phyloP scores from a whole-genome alignment of 2,113 vertebrate genomes.

The Stigmatopora argus region DNA sequence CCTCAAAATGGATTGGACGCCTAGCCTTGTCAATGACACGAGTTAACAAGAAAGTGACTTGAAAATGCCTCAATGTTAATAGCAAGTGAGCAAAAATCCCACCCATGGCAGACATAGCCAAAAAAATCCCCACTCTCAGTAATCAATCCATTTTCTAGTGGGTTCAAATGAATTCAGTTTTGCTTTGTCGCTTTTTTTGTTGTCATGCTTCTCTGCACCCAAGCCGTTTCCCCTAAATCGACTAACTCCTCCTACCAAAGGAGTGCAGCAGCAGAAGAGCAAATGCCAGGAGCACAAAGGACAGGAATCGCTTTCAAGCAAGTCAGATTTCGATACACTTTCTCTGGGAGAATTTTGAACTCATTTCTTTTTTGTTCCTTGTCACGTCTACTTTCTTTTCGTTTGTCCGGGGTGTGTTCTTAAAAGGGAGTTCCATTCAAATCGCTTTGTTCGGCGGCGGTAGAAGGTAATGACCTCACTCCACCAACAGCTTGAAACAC shows the following conservation, averaged over 20 bases:
- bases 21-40: too few species aligned
- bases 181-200: not conserved
- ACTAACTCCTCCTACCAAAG: constrained; percentile 48
- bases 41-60: too few species aligned
- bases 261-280: constrained; percentile 22
- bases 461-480: not conserved
- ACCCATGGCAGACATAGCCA: too few species aligned
- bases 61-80: too few species aligned
- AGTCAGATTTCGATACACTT: constrained; percentile 33
- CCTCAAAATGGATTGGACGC: too few species aligned
- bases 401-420: constrained; percentile 46
- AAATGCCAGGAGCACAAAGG: constrained; percentile 30
- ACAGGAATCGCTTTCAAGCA: constrained; percentile 14
- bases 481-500: not conserved
- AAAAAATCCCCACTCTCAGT: too few species aligned
- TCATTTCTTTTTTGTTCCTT: not conserved
- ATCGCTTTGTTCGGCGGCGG: constrained; percentile 12
- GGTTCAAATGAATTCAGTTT: constrained; percentile 3
- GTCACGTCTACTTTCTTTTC: constrained; percentile 37
- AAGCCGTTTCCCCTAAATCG: constrained; percentile 73
- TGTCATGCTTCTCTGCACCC: not conserved
- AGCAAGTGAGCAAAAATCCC: too few species aligned
- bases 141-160: not conserved
- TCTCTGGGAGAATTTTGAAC: constrained; percentile 23
- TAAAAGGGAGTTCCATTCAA: constrained; percentile 43